Percentiles rank a stretch among this genome's conserved stretches.
These are phyloP conservation scores for Echinops telfairi DNA, from an alignment of 2,113 vertebrate genomes.

Conservation along the genomic window DNA sequence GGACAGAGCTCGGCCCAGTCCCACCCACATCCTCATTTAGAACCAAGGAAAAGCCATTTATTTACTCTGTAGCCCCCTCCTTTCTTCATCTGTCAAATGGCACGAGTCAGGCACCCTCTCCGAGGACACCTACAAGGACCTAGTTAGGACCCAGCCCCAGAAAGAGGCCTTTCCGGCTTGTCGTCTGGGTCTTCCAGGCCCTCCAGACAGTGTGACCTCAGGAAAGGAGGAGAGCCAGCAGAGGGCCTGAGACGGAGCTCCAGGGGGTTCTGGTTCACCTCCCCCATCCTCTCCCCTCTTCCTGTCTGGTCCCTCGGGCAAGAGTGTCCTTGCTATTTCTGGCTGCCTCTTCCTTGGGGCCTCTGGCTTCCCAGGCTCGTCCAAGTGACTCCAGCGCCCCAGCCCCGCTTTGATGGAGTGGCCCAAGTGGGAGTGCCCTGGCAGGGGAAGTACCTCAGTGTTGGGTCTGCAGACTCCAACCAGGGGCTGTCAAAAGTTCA, in stretches of 20 bases:
- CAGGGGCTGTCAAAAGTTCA: too few relatives aligned
- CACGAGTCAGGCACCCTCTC: not conserved
- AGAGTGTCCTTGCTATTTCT: conserved; percentile 73
- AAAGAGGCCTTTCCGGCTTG: not conserved
- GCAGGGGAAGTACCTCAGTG: not conserved
- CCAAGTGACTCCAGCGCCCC: conserved; percentile 16
- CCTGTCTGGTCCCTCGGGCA: conserved; percentile 77
- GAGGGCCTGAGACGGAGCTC: conserved; percentile 47
- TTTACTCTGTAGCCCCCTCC: not conserved
- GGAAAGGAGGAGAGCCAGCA: conserved; percentile 49
- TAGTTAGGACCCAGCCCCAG: not conserved
- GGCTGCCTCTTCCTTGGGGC: conserved; percentile 62
- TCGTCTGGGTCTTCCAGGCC: not conserved
- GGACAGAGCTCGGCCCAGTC: not conserved
- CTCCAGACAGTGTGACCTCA: not conserved
- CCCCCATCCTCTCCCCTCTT: conserved; percentile 65
- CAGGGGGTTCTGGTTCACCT: conserved; percentile 12
- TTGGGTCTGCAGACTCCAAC: conserved; percentile 3
- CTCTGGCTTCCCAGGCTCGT: conserved; percentile 73
- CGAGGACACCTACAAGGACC: not conserved
- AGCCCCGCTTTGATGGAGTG: not conserved
- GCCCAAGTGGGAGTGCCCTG: conserved; percentile 19
- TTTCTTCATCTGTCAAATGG: conserved; percentile 1
- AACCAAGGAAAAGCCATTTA: not conserved
- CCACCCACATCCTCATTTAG: not conserved